Evolutionary conservation across 2,113 vertebrate genomes (phyloP), one percentile per base, ranked within the genome.

Genomic region (Ahaetulla prasina): DNA sequence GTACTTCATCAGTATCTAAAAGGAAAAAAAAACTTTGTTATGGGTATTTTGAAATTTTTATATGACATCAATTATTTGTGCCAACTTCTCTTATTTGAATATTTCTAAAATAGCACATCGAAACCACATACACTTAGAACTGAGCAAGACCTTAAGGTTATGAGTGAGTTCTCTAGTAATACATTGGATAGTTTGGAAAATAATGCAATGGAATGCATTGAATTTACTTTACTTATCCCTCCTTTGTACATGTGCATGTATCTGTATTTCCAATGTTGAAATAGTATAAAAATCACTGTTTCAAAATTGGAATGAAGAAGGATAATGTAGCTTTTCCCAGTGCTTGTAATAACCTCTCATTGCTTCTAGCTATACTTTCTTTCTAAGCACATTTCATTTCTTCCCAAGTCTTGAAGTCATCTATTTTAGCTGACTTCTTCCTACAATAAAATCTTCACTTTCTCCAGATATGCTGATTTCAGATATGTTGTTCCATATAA

Each of bases 391-490:
- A 90, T 88, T n/a, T 87, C 0, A 2, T 87, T 3, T 88, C 8
- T 91, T 94, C 89, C 89, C 35, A 89, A 18, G 53, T 43, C 35
- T 23, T 91, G 25, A 18, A 91, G 91, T 54, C 35, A 57, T 92
- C 7, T 49, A 1, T 49, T 95, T 25, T 88, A 87, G 25, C 2
- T 89, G 4, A 3, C 91, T 93, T 91, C 43, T 84, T 92, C 9
- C 68, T 39, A 47, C 0, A 0, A 50, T 94, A 91, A 45, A 0
- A 2, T 89, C 93, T 88, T 87, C 57, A 3, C 84, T 90, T 18
- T 14, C 27, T 93, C 85, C 50, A 89, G 35, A 74, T 74, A 74
- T 18, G 47, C 1, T 55, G 88, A 23, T 23, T 90, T 23, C 91
- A 89, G 90, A 25, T 63, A 39, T 53, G 8, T 53, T 92, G 16